Evolutionary conservation across 1,140 invertebrate species (phyloP).

Genomic region (Drosophila melanica): DNA sequence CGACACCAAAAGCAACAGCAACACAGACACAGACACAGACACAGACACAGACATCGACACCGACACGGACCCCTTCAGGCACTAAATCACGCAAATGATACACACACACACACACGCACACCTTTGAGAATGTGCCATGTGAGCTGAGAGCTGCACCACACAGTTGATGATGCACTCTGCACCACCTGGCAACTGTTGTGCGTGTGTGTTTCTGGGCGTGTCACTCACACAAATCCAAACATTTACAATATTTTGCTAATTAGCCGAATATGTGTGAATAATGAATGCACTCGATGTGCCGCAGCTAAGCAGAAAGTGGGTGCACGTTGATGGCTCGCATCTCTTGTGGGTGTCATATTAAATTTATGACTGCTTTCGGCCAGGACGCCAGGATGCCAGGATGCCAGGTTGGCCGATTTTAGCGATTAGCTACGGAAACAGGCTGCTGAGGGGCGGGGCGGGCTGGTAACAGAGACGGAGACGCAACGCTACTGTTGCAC

Average conservation of each 20-base stretch:
- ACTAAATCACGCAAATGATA: slow-evolving; percentile 70
- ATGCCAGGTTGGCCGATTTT: slow-evolving; percentile 21
- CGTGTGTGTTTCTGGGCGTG: slow-evolving; percentile 10
- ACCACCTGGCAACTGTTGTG: slow-evolving; percentile 6
- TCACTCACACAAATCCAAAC: slow-evolving; percentile 71
- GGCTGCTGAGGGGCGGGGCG: too few relatives aligned
- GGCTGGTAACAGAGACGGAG: too few relatives aligned
- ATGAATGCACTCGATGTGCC: slow-evolving; percentile 62
- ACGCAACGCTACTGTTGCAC: slow-evolving; percentile 39
- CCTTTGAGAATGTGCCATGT: slow-evolving; percentile 32
- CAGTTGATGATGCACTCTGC: slow-evolving; percentile 70
- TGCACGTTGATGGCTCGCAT: slow-evolving; percentile 5
- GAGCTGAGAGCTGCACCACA: slow-evolving; percentile 54
- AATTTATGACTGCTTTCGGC: slow-evolving; percentile 67
- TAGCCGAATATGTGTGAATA: slow-evolving; percentile 81
- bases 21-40: background rate
- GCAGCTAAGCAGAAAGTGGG: background rate
- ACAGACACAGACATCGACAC: background rate
- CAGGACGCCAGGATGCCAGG: slow-evolving; percentile 26
- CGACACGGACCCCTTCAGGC: slow-evolving; percentile 30
- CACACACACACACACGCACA: slow-evolving; percentile 15
- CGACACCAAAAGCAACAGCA: background rate
- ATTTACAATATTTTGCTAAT: slow-evolving; percentile 83
- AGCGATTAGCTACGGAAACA: slow-evolving; percentile 40
- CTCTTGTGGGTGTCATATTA: slow-evolving; percentile 71